A percentile compares a stretch with the other conserved stretches of the same genome.
Evolutionary conservation across 2,888 invertebrate genomes (phyloP).

Genomic region (Agrochola lota): DNA sequence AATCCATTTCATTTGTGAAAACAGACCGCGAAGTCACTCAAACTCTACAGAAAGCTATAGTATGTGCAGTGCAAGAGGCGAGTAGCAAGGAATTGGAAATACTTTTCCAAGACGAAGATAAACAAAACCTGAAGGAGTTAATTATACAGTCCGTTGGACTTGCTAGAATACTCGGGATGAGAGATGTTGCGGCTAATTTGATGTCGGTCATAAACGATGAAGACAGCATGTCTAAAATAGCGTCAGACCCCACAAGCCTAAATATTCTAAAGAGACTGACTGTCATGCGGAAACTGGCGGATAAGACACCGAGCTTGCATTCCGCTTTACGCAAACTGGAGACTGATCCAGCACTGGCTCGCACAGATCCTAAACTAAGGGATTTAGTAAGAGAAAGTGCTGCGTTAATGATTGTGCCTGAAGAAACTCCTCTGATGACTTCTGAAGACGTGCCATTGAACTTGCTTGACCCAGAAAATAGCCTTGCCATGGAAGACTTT

Average conservation of each 20-base stretch:
- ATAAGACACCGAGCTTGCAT: conserved; percentile 91
- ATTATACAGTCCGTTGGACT: conserved; percentile 92
- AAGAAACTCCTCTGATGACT: conserved; percentile 90
- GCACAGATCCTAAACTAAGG: conserved; percentile 92
- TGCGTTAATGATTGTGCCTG: conserved; percentile 92
- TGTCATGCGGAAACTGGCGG: conserved; percentile 93
- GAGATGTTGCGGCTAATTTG: conserved; percentile 91
- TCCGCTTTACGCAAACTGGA: conserved; percentile 92
- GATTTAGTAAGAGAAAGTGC: conserved; percentile 94
- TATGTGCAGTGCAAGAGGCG: conserved; percentile 91
- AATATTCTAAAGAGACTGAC: conserved; percentile 93
- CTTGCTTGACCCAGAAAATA: conserved; percentile 92
- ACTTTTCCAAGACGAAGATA: conserved; percentile 87
- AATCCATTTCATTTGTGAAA: conserved; percentile 90
- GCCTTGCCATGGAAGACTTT: conserved; percentile 94
- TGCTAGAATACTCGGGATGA: conserved; percentile 93
- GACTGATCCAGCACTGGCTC: conserved; percentile 92
- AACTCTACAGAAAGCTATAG: conserved; percentile 92
- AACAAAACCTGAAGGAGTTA: conserved; percentile 84
- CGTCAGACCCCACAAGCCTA: conserved; percentile 90
- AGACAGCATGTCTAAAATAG: conserved; percentile 89
- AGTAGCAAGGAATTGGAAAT: conserved; percentile 91
- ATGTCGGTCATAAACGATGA: conserved; percentile 89
- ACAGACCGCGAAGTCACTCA: conserved; percentile 92
- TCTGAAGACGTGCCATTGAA: conserved; percentile 93